Base-by-base conservation (phyloP, 2,113 vertebrate species). In the Alouatta palliata region DNA sequence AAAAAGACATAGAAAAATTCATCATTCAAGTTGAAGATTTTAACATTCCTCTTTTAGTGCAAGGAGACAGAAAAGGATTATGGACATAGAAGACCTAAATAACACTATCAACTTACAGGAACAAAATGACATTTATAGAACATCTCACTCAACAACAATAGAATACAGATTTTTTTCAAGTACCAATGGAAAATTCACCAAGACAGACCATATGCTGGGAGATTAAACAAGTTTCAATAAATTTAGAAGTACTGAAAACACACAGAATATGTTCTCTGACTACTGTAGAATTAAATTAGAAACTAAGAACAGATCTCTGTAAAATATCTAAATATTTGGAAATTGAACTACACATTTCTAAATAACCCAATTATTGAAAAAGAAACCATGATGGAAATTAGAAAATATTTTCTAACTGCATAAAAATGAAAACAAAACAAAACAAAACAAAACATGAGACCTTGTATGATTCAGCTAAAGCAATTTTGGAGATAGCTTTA, bases 181-280 rank as follows among this genome's bases (percentile, higher is more conserved):
- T 40, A 20, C 37, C 76, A 47, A 61, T 37, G 75, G 56, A 64
- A 96, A 81, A 71, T 86, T 85, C 92, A 82, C 8, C 3, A 71
- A 76, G 73, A 58, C 30, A 88, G 79, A 85, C 88, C 84, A 96
- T 92, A 94, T 92, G 84, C 71, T 91, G 9, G 43, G 23, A 75
- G 79, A 92, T 81, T 94, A 82, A 97, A 91, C 56, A 85, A 87
- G 43, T 79, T 89, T 88, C 91, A 95, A 85, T 82, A 96, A 94
- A 88, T 70, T 82, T 68, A 16, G 87, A 80, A 87, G 30, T 93
- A 79, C 76, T 81, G 56, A 93, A 94, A 97, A 82, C 40, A 68
- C 80, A 81, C 43, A 76, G 90, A 91, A 83, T 92, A 94, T 96
- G 75, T 92, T 97, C 71, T 85, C 54, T 94, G 90, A 79, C 64